Base-by-base conservation (phyloP, 2,113 vertebrate genomes). In the Uropsilus gracilis region DNA sequence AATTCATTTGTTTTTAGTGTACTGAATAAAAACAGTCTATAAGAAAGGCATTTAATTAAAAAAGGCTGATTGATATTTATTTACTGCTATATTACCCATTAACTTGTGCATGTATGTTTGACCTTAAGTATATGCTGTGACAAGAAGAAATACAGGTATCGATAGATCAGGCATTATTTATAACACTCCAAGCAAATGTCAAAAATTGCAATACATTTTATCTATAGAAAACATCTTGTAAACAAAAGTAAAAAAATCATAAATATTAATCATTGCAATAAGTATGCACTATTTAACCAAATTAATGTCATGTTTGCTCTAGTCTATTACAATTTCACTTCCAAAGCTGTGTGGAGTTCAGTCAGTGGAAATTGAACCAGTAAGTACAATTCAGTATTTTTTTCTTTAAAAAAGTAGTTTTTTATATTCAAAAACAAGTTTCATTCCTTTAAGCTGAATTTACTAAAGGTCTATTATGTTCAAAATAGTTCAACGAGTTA, bases 21-120 rank as follows among this genome's bases (percentile, higher is more conserved):
- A 55, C 86, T 50, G 86, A 91, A 53, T 50, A 83, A 90, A 90
- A 96, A 59, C 3, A 46, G 64, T 10, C 48, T 82, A n/a, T 46
- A 20, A 92, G 53, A 82, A 91, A 95, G 69, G 6, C 20, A 72
- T 12, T 72, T 26, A 42, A 69, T 64, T 34, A 26, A 78, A 86
- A 85, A 71, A 42, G 1, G 11, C 18, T 76, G 30, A 16, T 20
- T 16, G 8, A 24, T 61, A 37, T 6, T 42, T 84, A 59, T 75
- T 77, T 30, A 69, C 4, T 84, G 44, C 50, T 84, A 44, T 77
- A 53, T 44, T 64, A 71, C 72, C 68, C 24, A 84, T 22, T 86
- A 17, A 37, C 3, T 6, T 42, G 3, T 39, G 20, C 6, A 16
- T 34, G 8, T 37, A 32, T 44, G 13, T 72, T 72, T 66, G 37